Base-by-base conservation (phyloP, 2,888 invertebrate species). In the Lycophotia porphyrea region DNA sequence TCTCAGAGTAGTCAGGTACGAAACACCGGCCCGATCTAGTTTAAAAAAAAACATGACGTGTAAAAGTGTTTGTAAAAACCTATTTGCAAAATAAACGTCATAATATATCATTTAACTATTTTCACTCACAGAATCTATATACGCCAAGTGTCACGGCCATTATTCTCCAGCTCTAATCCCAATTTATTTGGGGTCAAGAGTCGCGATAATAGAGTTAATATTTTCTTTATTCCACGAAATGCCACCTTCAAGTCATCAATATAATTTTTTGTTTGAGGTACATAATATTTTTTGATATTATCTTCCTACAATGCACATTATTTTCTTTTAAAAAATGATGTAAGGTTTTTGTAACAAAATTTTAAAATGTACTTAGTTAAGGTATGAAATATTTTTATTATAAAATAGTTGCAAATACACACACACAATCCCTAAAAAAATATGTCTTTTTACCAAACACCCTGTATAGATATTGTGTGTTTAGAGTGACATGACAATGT, bases 401-500 rank as follows among this genome's bases (percentile, higher is more conserved):
- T 52, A n/a, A 52, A n/a, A 52, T 1, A 13, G 1, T 18, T 4
- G 5, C 34, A 34, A 34, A 34, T 42, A n/a, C n/a, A 42, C 42
- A 42, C 42, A 1, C 4, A 13, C 3, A n/a, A 52, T 44, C 15
- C 15, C n/a, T 52, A n/a, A 11, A 27, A 31, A 49, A 60, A n/a
- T 7, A 0, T 24, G 5, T n/a, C 1, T 3, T 36, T 36, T 15
- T 36, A 39, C n/a, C 7, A 39, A 39, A 63, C 63, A n/a, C 0
- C 63, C 63, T 63, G 39, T 63, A 63, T 3, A 63, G 5, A 3
- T n/a, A 13, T 63, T 63, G 63, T 63, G 63, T 39, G 24, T n/a
- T 39, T 39, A 4, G 44, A 47, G 44, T 65, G 64, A 65, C 75
- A 75, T 36, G 44, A 75, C 64, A 75, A 75, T 75, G 39, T 55